These are phyloP conservation scores for Salminus brasiliensis DNA, from an alignment of 2,113 vertebrate genomes.

Conservation along the genomic window DNA sequence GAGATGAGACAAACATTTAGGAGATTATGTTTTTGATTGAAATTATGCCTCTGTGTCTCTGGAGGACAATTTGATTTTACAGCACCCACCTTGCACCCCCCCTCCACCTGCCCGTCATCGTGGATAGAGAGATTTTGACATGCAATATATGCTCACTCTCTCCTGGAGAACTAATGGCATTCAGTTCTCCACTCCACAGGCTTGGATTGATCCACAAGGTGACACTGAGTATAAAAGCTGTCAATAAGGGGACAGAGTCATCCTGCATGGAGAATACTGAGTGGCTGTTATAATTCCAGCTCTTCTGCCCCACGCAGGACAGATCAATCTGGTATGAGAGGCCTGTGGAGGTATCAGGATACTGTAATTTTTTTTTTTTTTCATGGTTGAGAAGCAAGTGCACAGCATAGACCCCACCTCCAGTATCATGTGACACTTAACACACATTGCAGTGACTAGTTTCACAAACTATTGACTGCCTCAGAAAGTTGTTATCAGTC, in stretches of 20 bases:
- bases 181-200: conserved; percentile 66
- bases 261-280: conserved; percentile 72
- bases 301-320: conserved; percentile 63
- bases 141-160: conserved; percentile 52
- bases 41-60: conserved; percentile 67
- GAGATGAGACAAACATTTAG: conserved; percentile 77
- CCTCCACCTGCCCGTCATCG: conserved; percentile 17
- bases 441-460: too few relatives aligned
- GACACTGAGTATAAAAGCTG: conserved; percentile 73
- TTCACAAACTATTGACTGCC: too few relatives aligned
- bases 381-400: too few relatives aligned
- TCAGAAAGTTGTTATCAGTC: too few relatives aligned
- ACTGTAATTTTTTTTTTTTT: conserved; percentile 7
- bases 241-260: conserved; percentile 75
- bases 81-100: not conserved
- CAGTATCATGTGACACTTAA: not conserved
- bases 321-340: conserved; percentile 72
- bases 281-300: conserved; percentile 63
- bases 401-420: not conserved
- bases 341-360: conserved; percentile 62
- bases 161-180: conserved; percentile 62
- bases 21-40: conserved; percentile 78
- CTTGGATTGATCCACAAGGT: conserved; percentile 77
- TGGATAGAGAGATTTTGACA: conserved; percentile 64
- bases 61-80: conserved; percentile 47